A percentile compares a stretch with the other conserved stretches of the same genome.
Conservation (phyloP, 1,140 invertebrate genomes). For the Drosophila oshimai region DNA sequence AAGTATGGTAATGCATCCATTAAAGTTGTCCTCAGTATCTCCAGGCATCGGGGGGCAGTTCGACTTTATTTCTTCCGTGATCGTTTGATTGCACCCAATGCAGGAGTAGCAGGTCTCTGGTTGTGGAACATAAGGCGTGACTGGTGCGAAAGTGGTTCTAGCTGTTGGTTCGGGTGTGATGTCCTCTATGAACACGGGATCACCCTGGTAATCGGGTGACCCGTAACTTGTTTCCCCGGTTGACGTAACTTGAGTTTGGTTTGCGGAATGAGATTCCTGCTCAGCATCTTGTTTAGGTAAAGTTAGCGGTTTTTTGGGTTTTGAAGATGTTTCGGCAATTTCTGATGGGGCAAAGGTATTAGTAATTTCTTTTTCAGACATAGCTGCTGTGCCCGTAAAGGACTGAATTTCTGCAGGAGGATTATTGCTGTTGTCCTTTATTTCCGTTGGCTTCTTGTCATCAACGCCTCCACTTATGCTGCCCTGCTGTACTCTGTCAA, state of each 20-base stretch:
- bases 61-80: not conserved
- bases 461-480: not conserved
- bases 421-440: not conserved
- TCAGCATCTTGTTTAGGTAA: not conserved
- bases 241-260: not conserved
- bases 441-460: not conserved
- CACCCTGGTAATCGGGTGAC: not conserved
- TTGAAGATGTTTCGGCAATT: not conserved
- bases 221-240: too few species aligned
- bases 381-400: not conserved
- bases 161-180: not conserved
- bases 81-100: constrained; percentile 1
- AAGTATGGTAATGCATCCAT: constrained; percentile 9
- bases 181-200: not conserved
- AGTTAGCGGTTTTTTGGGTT: not conserved
- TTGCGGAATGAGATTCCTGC: not conserved
- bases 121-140: not conserved
- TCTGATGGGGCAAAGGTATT: not conserved
- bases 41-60: not conserved
- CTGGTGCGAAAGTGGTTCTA: not conserved
- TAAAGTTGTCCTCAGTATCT: too few species aligned
- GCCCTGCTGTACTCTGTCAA: constrained; percentile 7
- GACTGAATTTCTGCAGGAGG: not conserved
- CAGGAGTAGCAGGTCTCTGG: constrained; percentile 13
- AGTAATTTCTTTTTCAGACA: not conserved